Evolutionary conservation across 2,888 invertebrate species (phyloP), one percentile per base, ranked within the genome.

Genomic region (Camptogramma bilineatum): DNA sequence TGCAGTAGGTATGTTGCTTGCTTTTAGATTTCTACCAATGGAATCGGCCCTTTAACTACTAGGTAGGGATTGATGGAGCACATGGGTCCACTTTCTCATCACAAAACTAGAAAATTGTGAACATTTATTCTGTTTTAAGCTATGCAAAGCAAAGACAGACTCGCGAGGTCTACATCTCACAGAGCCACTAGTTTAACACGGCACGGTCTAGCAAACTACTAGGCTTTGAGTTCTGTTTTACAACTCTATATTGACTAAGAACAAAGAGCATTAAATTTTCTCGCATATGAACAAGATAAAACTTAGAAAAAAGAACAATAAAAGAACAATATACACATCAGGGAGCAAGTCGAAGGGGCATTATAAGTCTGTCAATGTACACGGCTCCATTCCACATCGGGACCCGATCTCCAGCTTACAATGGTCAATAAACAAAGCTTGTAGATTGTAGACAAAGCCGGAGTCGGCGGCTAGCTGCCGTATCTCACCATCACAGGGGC

Each of bases 391-490:
- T 84, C 86, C 79, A 75, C 80, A 81, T 81, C 82, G 82, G 83
- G 77, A 81, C 80, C 82, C 81, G 84, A 86, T 87, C 86, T 83
- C 79, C 68, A 73, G 77, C 79, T 78, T 76, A 90, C 88, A 90
- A 91, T 90, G 82, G 87, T 83, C 86, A 87, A 90, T 89, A 90
- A 90, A 91, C 90, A 90, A 79, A 85, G 86, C 82, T 80, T 76
- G 84, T 82, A 86, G 86, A 86, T 82, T 78, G 83, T 81, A 86
- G 83, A 88, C 87, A 88, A 88, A 87, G 88, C 86, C 79, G 73
- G 81, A 80, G 78, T 79, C 81, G 77, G 82, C 78, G 79, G 80
- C 79, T 79, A 79, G 80, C 78, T 81, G 72, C 76, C 79, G 80
- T 84, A 88, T 87, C 88, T 85, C 80, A 77, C 81, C 86, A 87